Evolutionary conservation across 2,888 invertebrate species (phyloP), one percentile per base, ranked within the genome.

Genomic region (Ctenicera cuprea): DNA sequence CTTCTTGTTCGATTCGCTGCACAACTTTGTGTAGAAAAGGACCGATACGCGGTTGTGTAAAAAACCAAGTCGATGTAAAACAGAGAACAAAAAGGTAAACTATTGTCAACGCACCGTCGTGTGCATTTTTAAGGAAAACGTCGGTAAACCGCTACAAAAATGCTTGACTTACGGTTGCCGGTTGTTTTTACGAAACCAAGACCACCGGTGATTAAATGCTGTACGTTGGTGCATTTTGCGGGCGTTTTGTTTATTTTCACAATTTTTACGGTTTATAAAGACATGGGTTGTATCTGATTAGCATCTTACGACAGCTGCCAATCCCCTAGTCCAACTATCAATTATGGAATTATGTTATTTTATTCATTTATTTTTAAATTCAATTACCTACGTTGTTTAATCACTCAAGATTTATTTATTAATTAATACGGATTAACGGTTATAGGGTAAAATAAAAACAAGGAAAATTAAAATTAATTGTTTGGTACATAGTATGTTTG

Each of bases 181-280:
- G 77, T 73, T 66, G 77, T 81, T 81, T 81, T 79, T 79, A 79
- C 65, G 64, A 76, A 78, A 79, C 78, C 80, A 73, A 81, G 82
- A 82, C 81, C 82, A 83, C 83, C 83, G 80, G 82, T 82, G 82
- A 82, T 82, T 82, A 80, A 79, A 78, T 76, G 71, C 74, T 71
- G 71, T 63, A 66, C 71, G 33, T 57, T 37, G 18, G 33, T 16
- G 12, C n/a, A 30, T 59, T 65, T 65, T 50, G 20, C 52, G 33
- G 50, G 38, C 45, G 52, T 54, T 52, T 54, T 41, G 65, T 54
- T 63, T 54, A 41, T 52, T 52, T 52, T 65, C 38, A 41, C 33
- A 41, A 65, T 65, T 67, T 67, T 67, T 67, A 33, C 43, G 43
- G 54, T 45, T 65, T 67, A 59, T 57, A 59, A 43, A 67, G 57